Evolutionary conservation across 2,888 invertebrate species (phyloP).

Genomic region (Anthophora plumipes): DNA sequence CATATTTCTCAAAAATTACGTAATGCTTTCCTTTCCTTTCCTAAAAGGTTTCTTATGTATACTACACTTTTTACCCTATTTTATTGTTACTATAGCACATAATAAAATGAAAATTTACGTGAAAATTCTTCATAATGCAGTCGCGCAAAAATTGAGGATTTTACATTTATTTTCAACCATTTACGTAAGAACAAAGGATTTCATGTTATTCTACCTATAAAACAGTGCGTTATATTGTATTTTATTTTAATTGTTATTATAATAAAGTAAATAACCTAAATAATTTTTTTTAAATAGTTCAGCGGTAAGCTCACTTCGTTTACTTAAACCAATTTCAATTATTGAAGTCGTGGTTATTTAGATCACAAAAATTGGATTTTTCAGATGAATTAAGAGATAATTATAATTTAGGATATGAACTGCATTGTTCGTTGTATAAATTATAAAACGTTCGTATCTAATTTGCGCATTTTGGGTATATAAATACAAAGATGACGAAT

Average conservation of each 20-base stretch:
- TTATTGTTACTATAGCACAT: no score
- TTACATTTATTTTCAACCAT: background rate
- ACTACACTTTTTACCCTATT: no score
- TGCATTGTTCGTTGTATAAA: background rate
- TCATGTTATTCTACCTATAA: no score
- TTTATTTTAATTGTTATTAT: background rate
- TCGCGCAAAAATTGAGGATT: background rate
- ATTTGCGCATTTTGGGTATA: background rate
- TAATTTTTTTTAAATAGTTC: background rate
- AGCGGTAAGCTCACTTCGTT: background rate
- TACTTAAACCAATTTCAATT: background rate
- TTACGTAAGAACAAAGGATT: background rate
- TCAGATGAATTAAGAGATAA: background rate
- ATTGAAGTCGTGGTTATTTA: background rate
- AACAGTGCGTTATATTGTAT: background rate
- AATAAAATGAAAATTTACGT: no score
- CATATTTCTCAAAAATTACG: background rate
- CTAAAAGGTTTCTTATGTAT: background rate
- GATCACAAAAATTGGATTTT: background rate
- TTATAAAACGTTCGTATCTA: accelerated
- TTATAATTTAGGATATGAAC: background rate
- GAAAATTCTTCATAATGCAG: no score
- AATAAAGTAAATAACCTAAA: background rate
- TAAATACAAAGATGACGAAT: conserved; percentile 17
- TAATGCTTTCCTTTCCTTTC: no score